These are phyloP conservation scores for Hycleus cichorii DNA, from an alignment of 1,140 invertebrate species.

Conservation along the genomic window DNA sequence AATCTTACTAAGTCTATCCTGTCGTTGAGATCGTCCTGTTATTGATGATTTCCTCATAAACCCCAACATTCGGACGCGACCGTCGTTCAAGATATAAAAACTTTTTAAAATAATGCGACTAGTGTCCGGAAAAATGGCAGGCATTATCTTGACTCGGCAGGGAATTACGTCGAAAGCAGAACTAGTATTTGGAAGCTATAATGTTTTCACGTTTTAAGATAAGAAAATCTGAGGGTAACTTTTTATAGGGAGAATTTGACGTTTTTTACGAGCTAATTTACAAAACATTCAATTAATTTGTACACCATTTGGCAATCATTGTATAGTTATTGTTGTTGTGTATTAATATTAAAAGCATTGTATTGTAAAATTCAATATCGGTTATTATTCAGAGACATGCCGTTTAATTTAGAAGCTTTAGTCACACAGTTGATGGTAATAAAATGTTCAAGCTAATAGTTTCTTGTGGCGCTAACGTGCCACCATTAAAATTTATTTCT, in stretches of 20 bases:
- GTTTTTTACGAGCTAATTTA: too few relatives aligned
- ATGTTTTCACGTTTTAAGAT: background rate
- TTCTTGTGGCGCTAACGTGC: slow-evolving; percentile 33
- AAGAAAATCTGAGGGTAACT: too few relatives aligned
- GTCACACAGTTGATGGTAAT: slow-evolving; percentile 28
- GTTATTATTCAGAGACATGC: slow-evolving; percentile 12
- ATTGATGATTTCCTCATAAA: slow-evolving; percentile 30
- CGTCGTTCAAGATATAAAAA: slow-evolving; percentile 29
- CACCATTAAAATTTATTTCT: slow-evolving; percentile 32
- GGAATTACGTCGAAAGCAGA: slow-evolving; percentile 22
- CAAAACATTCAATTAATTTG: too few relatives aligned
- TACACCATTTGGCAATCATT: too few relatives aligned
- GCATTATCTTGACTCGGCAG: slow-evolving; percentile 33
- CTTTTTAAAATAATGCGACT: slow-evolving; percentile 36
- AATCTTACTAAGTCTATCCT: slow-evolving; percentile 2
- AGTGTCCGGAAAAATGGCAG: slow-evolving; percentile 35
- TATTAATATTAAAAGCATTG: background rate
- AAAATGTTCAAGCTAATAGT: slow-evolving; percentile 29
- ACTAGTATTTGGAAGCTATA: background rate
- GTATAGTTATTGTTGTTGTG: too few relatives aligned
- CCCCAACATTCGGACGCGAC: slow-evolving; percentile 18
- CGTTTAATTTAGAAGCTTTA: slow-evolving; percentile 22
- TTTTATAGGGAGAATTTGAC: too few relatives aligned
- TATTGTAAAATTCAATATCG: background rate
- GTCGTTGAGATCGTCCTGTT: slow-evolving; percentile 22